Evolutionary conservation across 2,113 vertebrate genomes (phyloP).

Genomic region (Platanista minor): DNA sequence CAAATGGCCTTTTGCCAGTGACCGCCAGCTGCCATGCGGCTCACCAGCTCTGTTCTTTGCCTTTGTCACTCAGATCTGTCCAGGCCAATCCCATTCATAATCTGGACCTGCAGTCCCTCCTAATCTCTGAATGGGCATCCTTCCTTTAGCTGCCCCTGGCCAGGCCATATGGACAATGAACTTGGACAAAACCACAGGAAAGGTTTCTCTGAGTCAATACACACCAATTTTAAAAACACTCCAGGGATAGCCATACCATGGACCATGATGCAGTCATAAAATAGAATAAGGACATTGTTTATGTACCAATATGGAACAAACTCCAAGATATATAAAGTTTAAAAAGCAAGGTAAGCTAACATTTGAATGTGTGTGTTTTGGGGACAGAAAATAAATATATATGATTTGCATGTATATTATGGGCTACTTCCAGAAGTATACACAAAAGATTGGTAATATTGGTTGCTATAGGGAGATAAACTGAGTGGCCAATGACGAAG

Average conservation of each 20-base stretch:
- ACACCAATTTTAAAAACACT: background rate
- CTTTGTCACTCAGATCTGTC: background rate
- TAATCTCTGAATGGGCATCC: background rate
- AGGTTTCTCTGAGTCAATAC: background rate
- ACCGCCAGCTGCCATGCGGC: constrained; percentile 8
- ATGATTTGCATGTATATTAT: background rate
- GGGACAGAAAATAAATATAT: background rate
- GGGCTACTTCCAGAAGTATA: background rate
- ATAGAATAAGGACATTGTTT: background rate
- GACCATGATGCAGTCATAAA: background rate
- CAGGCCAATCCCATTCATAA: constrained; percentile 1
- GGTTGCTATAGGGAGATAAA: background rate
- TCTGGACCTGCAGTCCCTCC: background rate
- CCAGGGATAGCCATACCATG: background rate
- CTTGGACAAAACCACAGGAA: background rate
- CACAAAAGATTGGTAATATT: background rate
- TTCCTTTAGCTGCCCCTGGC: background rate
- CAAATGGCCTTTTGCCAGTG: constrained; percentile 13
- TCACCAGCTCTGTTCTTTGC: background rate
- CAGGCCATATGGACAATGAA: background rate
- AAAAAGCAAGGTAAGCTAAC: background rate
- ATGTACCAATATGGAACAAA: background rate
- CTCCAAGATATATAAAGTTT: background rate
- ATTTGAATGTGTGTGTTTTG: background rate
- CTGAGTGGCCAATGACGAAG: background rate